Percentiles rank a stretch among this genome's conserved stretches.
These are phyloP conservation scores for Hypotaenidia okinawae DNA, from an alignment of 2,797 vertebrate genomes.

Conservation along the genomic window DNA sequence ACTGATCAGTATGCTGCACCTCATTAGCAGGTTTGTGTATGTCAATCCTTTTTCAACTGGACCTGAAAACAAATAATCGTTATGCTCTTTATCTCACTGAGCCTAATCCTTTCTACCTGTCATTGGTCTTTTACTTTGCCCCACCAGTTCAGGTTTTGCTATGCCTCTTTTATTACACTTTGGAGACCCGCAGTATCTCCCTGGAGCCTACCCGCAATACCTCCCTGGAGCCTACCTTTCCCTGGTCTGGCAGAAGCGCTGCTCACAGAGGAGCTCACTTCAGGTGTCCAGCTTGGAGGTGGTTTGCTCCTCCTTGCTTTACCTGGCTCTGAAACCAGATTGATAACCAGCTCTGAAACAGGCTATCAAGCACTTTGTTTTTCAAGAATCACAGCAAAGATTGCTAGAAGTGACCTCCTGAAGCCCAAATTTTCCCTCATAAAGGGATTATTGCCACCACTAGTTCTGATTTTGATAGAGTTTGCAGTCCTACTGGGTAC, in stretches of 20 bases:
- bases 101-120: not conserved
- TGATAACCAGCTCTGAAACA: not conserved
- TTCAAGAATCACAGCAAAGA: not conserved
- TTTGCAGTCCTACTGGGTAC: not conserved
- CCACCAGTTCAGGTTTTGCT: not conserved
- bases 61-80: not conserved
- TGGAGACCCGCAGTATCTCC: accelerated
- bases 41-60: not conserved
- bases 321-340: not conserved
- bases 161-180: not conserved
- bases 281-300: not conserved
- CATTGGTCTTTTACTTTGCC: not conserved
- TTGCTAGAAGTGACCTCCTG: not conserved
- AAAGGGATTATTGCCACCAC: not conserved
- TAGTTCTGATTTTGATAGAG: not conserved
- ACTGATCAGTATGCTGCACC: not conserved
- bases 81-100: not conserved
- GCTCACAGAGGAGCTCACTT: no score
- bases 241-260: not conserved
- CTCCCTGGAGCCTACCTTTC: not conserved
- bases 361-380: not conserved
- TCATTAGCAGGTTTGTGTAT: not conserved
- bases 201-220: not conserved
- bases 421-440: not conserved
- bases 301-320: not conserved